Evolutionary conservation across 2,888 invertebrate genomes (phyloP).

Genomic region (Drosophila meridionalis): DNA sequence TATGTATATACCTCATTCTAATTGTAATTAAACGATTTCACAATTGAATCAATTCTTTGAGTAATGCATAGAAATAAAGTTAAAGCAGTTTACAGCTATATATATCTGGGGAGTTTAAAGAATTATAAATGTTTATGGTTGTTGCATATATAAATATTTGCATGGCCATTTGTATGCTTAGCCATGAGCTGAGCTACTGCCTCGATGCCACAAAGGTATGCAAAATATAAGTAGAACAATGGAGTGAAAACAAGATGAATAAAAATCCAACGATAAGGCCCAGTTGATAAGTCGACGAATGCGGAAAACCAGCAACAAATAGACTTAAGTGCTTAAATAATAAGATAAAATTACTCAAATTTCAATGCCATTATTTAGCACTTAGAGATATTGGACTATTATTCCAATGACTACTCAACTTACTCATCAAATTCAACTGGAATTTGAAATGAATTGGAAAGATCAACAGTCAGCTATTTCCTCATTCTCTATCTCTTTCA

Average conservation of each 20-base stretch:
- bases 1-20: not conserved
- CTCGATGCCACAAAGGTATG: not conserved
- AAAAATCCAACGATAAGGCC: constrained; percentile 5
- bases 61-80: not conserved
- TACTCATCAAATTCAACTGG: not conserved
- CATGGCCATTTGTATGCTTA: not conserved
- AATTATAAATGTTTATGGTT: not conserved
- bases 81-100: not conserved
- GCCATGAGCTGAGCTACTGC: not conserved
- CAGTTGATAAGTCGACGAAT: constrained; percentile 5
- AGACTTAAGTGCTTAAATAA: not conserved
- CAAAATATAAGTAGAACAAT: constrained; percentile 3
- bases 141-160: not conserved
- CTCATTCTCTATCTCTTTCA: not conserved
- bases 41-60: not conserved
- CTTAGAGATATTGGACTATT: too few species aligned
- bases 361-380: not conserved
- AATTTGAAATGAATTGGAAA: not conserved
- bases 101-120: not conserved
- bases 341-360: constrained; percentile 1
- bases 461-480: not conserved
- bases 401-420: not conserved
- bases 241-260: not conserved
- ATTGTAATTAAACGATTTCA: not conserved
- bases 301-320: constrained; percentile 7